Base-by-base conservation (phyloP, 1,140 invertebrate genomes). In the Brachionus rotundiformis region DNA sequence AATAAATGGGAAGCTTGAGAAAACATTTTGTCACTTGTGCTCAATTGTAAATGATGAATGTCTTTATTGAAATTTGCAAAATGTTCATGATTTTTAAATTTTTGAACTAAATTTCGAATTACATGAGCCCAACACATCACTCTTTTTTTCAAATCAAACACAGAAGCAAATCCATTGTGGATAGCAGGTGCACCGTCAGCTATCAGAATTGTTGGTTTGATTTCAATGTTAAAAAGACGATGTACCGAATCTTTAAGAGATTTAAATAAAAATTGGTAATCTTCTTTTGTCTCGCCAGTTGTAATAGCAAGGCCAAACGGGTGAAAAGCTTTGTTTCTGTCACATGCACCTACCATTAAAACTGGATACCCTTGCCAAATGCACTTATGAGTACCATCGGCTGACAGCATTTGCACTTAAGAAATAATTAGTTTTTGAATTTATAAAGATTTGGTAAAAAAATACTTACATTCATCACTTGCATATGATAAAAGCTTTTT, bases 111-210 rank as follows among this genome's bases (percentile, higher is more conserved):
- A 16, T 71, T 71, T 39, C 65, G 31, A 39, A 71, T 39, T 19
- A 39, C 65, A 25, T 75, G 71, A 10, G 71, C 71, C 71, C 71
- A 75, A 33, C 71, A 75, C 8, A 25, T 23, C 6, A 75, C 71
- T 47, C 36, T 75, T 75, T 47, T 75, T 47, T 75, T 41, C 13
- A 47, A 25, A 47, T 47, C 23, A 27, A 47, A 75, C 8, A 75
- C 41, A 47, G 41, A 23, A 47, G 5, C 27, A 27, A 47, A 75
- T 13, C 39, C 39, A 47, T 47, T 29, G 16, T 19, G 19, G 8
- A 75, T 75, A 13, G 71, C 36, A 47, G 16, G 8, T 23, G 71
- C 36, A 47, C 29, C 27, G 27, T 75, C 71, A 25, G 71, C 71
- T 47, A 47, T 27, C 8, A 75, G 41, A 27, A 33, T 27, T 47